These are phyloP conservation scores for Brachypteracias leptosomus DNA, from an alignment of 2,113 vertebrate genomes.

Conservation along the genomic window DNA sequence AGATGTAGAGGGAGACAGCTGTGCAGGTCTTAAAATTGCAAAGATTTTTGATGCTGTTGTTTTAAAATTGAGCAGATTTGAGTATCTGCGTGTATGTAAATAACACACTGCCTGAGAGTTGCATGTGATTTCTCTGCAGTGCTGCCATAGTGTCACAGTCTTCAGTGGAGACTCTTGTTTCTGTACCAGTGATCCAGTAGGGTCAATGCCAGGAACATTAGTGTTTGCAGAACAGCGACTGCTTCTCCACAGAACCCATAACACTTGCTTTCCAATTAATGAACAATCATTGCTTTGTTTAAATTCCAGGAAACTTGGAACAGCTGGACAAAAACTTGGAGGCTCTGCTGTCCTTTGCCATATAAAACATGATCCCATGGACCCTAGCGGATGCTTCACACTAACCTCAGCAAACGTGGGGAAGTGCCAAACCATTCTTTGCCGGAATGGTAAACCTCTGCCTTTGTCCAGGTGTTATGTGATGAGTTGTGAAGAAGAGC, in stretches of 20 bases:
- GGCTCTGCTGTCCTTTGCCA: conserved; percentile 96
- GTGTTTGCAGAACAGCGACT: not conserved
- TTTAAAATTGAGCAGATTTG: not conserved
- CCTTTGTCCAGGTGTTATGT: conserved; percentile 87
- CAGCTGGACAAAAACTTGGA: conserved; percentile 95
- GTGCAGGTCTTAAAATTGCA: not conserved
- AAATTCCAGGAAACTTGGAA: conserved; percentile 89
- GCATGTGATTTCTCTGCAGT: not conserved
- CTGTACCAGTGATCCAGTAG: not conserved
- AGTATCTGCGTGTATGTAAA: not conserved
- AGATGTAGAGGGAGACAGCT: not conserved
- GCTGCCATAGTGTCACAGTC: not conserved
- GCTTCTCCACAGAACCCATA: not conserved
- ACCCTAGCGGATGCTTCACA: conserved; percentile 91
- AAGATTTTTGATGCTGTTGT: not conserved
- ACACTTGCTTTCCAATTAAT: not conserved
- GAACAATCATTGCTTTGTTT: conserved; percentile 10
- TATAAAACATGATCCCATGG: conserved; percentile 93
- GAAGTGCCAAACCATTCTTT: conserved; percentile 94
- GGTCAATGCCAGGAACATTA: not conserved
- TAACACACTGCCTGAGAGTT: not conserved
- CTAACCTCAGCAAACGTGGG: conserved; percentile 96
- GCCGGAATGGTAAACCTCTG: conserved; percentile 91
- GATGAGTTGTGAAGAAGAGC: conserved; percentile 90
- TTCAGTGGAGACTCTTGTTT: not conserved